Conservation (phyloP, 2,888 invertebrate genomes). For the Ceriagrion tenellum region DNA sequence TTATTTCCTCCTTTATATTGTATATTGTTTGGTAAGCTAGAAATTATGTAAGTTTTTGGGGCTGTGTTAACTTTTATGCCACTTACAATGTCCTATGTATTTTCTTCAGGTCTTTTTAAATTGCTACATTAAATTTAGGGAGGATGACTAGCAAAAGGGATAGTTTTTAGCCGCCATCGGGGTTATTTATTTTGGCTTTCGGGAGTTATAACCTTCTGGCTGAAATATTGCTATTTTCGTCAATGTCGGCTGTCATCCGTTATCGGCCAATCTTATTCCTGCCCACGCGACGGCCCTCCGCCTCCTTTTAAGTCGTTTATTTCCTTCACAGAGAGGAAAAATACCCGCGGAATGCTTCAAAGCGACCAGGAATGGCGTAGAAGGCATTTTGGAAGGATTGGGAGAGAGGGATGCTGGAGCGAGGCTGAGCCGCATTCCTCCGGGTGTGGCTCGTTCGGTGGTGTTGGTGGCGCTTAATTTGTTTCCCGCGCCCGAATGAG, state of each 20-base stretch:
- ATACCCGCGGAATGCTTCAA: neutral
- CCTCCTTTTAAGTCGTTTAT: neutral
- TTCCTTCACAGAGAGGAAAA: neutral
- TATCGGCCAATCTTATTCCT: neutral
- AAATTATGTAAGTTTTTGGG: too few relatives aligned
- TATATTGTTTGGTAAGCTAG: too few relatives aligned
- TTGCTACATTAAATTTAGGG: too few relatives aligned
- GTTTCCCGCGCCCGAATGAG: neutral
- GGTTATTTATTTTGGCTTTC: neutral
- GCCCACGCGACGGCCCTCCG: neutral
- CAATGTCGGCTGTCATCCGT: neutral
- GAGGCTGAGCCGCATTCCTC: neutral
- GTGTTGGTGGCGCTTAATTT: conserved; percentile 11
- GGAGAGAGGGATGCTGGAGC: neutral
- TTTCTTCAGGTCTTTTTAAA: too few relatives aligned
- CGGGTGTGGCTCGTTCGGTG: neutral
- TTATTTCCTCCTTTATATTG: too few relatives aligned
- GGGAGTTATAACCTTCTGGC: neutral
- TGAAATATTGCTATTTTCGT: neutral
- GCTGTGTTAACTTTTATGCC: too few relatives aligned
- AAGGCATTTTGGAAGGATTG: neutral
- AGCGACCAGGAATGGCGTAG: neutral
- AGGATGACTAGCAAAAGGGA: neutral
- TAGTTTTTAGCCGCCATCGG: neutral
- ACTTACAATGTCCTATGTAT: too few relatives aligned